Conservation (phyloP, 2,113 vertebrate genomes). For the Propithecus coquereli region DNA sequence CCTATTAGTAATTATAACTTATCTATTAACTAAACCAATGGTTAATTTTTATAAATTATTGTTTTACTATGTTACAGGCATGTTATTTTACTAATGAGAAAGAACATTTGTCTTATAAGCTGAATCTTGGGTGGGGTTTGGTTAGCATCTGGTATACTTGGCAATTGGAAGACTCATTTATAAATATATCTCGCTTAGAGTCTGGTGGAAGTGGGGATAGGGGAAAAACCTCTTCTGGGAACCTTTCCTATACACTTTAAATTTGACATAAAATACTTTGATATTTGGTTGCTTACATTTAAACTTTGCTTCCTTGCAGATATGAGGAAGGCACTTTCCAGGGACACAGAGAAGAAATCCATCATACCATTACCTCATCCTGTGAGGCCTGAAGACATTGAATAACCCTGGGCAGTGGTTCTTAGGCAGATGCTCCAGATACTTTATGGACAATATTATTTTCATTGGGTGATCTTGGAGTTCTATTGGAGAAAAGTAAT, state of each 20-base stretch:
- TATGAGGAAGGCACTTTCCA: constrained; percentile 96
- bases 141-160: background rate
- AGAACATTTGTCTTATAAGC: background rate
- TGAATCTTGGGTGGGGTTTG: background rate
- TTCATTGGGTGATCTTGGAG: constrained; percentile 55
- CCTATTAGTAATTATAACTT: background rate
- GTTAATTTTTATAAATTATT: background rate
- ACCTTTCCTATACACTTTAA: background rate
- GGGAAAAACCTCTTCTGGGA: background rate
- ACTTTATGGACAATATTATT: constrained; percentile 52
- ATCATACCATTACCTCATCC: constrained; percentile 96
- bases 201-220: background rate
- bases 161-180: background rate
- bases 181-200: background rate
- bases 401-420: constrained; percentile 88
- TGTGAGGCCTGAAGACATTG: constrained; percentile 96
- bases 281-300: background rate
- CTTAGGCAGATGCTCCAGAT: constrained; percentile 69
- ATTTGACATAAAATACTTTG: background rate
- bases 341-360: constrained; percentile 96
- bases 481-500: constrained; percentile 48
- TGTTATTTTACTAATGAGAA: background rate
- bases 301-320: constrained; percentile 82
- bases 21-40: background rate
- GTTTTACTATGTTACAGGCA: background rate